Conservation (phyloP, 2,888 invertebrate genomes). For the Cosmopolites sordidus region DNA sequence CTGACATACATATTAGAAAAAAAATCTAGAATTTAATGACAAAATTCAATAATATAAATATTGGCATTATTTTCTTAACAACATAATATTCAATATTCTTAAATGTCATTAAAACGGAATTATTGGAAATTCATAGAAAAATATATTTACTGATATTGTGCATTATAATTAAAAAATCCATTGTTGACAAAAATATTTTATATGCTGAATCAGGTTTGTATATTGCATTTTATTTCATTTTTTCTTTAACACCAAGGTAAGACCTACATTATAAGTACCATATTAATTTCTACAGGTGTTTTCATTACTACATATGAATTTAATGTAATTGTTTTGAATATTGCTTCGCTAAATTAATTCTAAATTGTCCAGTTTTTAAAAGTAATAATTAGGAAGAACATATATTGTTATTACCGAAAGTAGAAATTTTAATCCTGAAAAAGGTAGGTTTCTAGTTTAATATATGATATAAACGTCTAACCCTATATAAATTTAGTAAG, state of each 20-base stretch:
- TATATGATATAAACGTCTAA: slow-evolving; percentile 2
- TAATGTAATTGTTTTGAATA: slow-evolving; percentile 1
- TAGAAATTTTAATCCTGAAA: slow-evolving; percentile 12
- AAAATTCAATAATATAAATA: too few species aligned
- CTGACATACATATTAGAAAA: too few species aligned
- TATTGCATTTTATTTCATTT: slow-evolving; percentile 12
- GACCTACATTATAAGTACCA: slow-evolving; percentile 4
- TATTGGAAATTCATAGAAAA: too few species aligned
- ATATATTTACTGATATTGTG: too few species aligned
- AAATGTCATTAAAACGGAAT: too few species aligned
- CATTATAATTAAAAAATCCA: too few species aligned
- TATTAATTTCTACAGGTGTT: too few species aligned
- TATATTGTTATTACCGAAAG: slow-evolving; percentile 14
- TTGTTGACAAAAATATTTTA: slow-evolving; percentile 10
- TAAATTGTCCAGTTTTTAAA: slow-evolving; percentile 19
- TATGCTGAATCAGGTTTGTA: slow-evolving; percentile 17
- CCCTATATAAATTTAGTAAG: slow-evolving; percentile 10
- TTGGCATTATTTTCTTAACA: too few species aligned
- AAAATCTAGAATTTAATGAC: too few species aligned
- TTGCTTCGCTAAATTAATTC: slow-evolving; percentile 6
- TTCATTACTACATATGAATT: too few species aligned
- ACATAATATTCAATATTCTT: too few species aligned
- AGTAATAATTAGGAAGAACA: slow-evolving; percentile 6
- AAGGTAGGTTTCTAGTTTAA: slow-evolving; percentile 19
- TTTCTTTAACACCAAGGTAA: slow-evolving; percentile 17